Base-by-base conservation (phyloP, 2,113 vertebrate species). In the Alosa alosa region DNA sequence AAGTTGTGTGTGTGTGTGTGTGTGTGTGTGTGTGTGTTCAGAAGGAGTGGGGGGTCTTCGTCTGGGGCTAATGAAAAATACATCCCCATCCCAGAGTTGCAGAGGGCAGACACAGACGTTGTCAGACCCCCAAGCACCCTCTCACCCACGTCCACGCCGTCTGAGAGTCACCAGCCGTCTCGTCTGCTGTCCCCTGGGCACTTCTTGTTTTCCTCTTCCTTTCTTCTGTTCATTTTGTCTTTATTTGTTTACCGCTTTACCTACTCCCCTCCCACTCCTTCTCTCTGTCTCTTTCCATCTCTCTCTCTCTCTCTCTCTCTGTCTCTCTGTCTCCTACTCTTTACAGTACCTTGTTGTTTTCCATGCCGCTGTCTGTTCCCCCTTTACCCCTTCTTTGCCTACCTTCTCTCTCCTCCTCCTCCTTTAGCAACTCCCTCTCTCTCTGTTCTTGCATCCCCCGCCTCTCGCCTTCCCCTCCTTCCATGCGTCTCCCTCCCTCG, bases 61-160 rank as follows among this genome's bases (percentile, higher is more conserved):
- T 89, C 90, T 57, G 84, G 82, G 88, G 89, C 31, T 41, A 88
- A 92, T 95, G 86, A 94, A 94, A 94, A 92, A 94, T 94, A 91
- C 89, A 94, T 90, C 85, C 81, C 89, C 88, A 86, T 90, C 82
- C 89, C 89, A 86, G 87, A 18, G 55, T 3, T 36, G 72, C 90
- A 83, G 13, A 83, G 44, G 47, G 81, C 88, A 90, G 85, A 85
- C 78, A 85, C 44, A 86, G 86, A 87, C 84, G 87, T 81, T 81
- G 86, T 86, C 84, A 84, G 64, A 84, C 82, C 85, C 84, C 9
- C 8, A 0, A 10, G 72, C 86, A 31, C 49, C 31, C 75, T 85
- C 20, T 44, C 8, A 86, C 85, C 31, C 25, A 64, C 57, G 15
- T 39, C 25, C 31, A 17, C 11, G 13, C 0, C 11, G 72, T 78